Base-by-base conservation (phyloP, 2,888 invertebrate species). In the Gortyna flavago region DNA sequence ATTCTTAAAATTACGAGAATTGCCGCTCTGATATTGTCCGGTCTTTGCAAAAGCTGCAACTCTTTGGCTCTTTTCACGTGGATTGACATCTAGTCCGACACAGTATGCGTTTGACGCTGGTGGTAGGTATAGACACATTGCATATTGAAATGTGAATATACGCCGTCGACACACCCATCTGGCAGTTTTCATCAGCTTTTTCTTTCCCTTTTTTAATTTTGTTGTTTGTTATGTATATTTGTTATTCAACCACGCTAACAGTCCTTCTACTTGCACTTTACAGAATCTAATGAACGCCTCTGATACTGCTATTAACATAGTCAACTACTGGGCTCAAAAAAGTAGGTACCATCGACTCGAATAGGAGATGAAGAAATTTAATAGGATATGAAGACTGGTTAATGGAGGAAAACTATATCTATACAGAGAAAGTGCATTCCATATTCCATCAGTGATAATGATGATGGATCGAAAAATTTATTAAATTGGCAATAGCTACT, bases 31-130 rank as follows among this genome's bases (percentile, higher is more conserved):
- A 11, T 16, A 51, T 18, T 1, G 21, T 41, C 35, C 0, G 18
- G 32, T 3, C 38, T 74, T 74, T 8, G 6, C 0, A 21, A 59
- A 41, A 72, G 1, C 32, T 32, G 38, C 32, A 59, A 11, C 16
- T 59, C 9, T 64, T 29, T 73, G 48, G 21, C 0, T n/a, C 65
- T 32, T 48, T 80, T 13, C 32, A 78, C 65, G 48, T 32, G n/a
- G 72, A 59, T 41, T 48, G 48, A 57, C 21, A 78, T 18, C 6
- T 61, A 25, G 4, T 51, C 48, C 48, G 32, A 38, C 64, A 62
- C 16, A 41, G 54, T 29, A 29, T 32, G 75, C 51, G 29, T 66
- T 80, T 44, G 59, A 41, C 66, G 35, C 18, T 18, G 29, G 21
- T 21, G 16, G 18, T 38, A 32, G n/a, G n/a, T 35, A 35, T 7